Evolutionary conservation across 2,888 invertebrate species (phyloP), one percentile per base, ranked within the genome.

Genomic region (Cordilura impudica): DNA sequence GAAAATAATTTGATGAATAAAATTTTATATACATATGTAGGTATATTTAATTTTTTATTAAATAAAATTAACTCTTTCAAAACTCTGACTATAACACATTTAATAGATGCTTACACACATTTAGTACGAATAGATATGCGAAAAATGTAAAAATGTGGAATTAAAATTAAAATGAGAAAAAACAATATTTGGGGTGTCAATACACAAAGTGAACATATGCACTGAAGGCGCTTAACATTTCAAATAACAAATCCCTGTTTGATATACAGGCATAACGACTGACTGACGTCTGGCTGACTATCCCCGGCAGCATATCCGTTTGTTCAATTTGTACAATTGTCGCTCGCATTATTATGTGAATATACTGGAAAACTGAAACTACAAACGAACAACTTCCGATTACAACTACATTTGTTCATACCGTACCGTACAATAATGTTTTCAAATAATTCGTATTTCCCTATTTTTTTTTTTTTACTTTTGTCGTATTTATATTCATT

Each of bases 301-400:
- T 53, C 70, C 83, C 87, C 84, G 84, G 84, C 86, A 86, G 85
- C 85, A 84, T 71, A 78, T 87, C 87, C 88, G 87, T 84, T 85
- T 84, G 84, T 83, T 86, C 87, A 87, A 88, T 87, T 88, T 88
- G 87, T 85, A 84, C 85, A 85, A 87, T 86, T 87, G 86, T 86
- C 87, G 85, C 83, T 70, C 49, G 53, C 65, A 67, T 63, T 78
- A 66, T 49, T 45, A 73, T 75, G 58, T 73, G 26, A 61, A 43
- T 61, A 45, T 29, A 78, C 54, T 63, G 49, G 39, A 77, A 47
- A 56, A 71, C 54, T 73, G 63, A 71, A 65, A 81, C 82, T 77
- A 84, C 87, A 87, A 87, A 87, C 88, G 88, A 87, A 88, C 85
- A 86, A 88, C 87, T 87, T 87, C 88, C 87, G 87, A 87, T 87